Percentiles rank a stretch among this genome's conserved stretches.
These are phyloP conservation scores for Hylomyscus alleni DNA, from an alignment of 2,797 vertebrate genomes.

Conservation along the genomic window DNA sequence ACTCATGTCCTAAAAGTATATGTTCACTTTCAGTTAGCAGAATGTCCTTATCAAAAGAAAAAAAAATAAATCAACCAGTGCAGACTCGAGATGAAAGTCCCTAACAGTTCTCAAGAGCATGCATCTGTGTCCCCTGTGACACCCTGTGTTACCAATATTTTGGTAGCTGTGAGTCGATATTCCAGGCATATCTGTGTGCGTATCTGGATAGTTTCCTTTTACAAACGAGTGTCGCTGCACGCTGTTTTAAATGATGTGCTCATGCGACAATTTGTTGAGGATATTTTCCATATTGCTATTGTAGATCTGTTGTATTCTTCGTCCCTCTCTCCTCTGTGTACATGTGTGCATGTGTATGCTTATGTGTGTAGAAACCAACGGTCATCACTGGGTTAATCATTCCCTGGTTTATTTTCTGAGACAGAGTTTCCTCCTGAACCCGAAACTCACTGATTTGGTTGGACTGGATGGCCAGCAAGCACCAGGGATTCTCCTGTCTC, in stretches of 20 bases:
- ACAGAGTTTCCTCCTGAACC: background rate
- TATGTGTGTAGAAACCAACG: background rate
- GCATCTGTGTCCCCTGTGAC: background rate
- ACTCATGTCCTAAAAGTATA: background rate
- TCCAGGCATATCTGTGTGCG: background rate
- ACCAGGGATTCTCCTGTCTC: background rate
- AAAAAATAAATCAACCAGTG: slow-evolving; percentile 1
- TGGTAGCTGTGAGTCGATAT: background rate
- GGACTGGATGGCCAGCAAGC: background rate
- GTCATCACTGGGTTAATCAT: background rate
- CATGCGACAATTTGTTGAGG: slow-evolving; percentile 48
- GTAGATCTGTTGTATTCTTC: background rate
- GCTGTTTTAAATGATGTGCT: slow-evolving; percentile 38
- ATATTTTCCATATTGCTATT: slow-evolving; percentile 46
- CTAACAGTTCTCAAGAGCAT: background rate
- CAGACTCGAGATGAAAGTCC: background rate
- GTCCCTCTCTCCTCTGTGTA: background rate
- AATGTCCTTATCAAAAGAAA: background rate
- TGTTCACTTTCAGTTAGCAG: slow-evolving; percentile 21
- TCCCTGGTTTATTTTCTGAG: background rate
- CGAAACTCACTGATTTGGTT: background rate
- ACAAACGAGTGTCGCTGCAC: background rate
- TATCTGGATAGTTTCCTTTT: background rate
- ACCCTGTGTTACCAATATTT: background rate
- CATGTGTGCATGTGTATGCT: background rate